These are phyloP conservation scores for Brachynemurus nebulosus DNA, from an alignment of 2,888 invertebrate genomes.

Conservation along the genomic window DNA sequence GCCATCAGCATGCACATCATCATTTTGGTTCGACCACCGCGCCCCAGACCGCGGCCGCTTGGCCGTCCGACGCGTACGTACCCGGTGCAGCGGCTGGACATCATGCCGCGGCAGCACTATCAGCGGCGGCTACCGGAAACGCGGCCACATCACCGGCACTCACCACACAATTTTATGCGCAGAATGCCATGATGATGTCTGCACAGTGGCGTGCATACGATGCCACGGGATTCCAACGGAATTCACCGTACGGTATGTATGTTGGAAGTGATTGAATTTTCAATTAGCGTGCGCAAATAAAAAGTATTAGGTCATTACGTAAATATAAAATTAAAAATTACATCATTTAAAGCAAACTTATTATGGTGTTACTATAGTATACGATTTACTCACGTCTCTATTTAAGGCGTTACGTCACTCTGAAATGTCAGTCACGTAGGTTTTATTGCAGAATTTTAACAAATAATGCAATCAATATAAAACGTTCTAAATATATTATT, in stretches of 20 bases:
- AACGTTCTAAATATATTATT: too few relatives aligned
- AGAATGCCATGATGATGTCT: slow-evolving; percentile 63
- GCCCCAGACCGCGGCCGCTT: slow-evolving; percentile 27
- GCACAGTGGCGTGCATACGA: slow-evolving; percentile 63
- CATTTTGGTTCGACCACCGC: slow-evolving; percentile 28
- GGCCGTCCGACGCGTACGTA: slow-evolving; percentile 18
- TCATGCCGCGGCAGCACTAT: slow-evolving; percentile 11
- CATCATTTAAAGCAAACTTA: background rate
- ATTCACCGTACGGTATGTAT: slow-evolving; percentile 62
- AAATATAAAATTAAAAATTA: background rate
- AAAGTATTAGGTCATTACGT: background rate
- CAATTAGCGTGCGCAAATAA: too few relatives aligned
- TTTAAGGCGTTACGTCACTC: too few relatives aligned
- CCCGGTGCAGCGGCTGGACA: slow-evolving; percentile 9
- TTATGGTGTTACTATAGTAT: too few relatives aligned
- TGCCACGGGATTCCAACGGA: slow-evolving; percentile 59
- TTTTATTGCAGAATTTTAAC: too few relatives aligned
- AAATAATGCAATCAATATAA: too few relatives aligned
- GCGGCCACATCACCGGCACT: slow-evolving; percentile 20
- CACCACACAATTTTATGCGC: slow-evolving; percentile 57
- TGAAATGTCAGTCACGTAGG: too few relatives aligned
- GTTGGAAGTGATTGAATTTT: too few relatives aligned
- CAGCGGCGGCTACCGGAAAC: slow-evolving; percentile 20
- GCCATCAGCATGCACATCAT: slow-evolving; percentile 20
- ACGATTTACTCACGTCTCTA: too few relatives aligned